Evolutionary conservation across 2,113 vertebrate species (phyloP), one percentile per base, ranked within the genome.

Genomic region (Galbula dea): DNA sequence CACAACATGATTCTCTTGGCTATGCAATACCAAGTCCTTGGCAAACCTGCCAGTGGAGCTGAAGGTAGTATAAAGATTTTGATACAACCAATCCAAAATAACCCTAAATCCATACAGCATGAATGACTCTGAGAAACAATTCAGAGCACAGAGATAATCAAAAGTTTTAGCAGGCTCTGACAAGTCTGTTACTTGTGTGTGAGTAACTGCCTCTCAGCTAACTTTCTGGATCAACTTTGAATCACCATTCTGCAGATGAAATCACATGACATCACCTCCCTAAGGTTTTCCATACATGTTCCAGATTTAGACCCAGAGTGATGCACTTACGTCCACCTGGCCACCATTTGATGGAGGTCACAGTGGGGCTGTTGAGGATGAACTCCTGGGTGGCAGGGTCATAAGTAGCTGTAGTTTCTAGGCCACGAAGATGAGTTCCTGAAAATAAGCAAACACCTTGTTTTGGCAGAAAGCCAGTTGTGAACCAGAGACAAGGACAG

Each of bases 341-440:
- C 99, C 99, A 99, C 99, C 99, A 99, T 89, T 99, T 99, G 94
- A 99, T 99, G 83, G 99, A 99, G 86, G 98, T 99, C 94, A 99
- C 98, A 6, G 99, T 99, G 49, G 99, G 99, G 90, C 98, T 99
- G 96, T 99, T 99, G 76, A 99, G 92, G 61, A 99, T 98, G 95
- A 99, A 99, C 95, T 99, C 99, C 92, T 99, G 98, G 3, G 99
- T 99, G 58, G 98, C 94, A 18, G 99, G 98, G 89, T 99, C 99
- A 0, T 98, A 99, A 12, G 99, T 99, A 75, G 99, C 99, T 22
- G 99, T 99, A 49, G 99, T 99, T 97, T 99, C 99, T 71, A 99
- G 93, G 37, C 98, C 99, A 83, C 99, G 98, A 80, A 99, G 98
- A 80, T 99, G 99, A 49, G 99, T 99, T 73, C 99, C 99, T 99